phyloP scores from a whole-genome alignment of 2,888 invertebrate species.

The Pantelozetes paolii region DNA sequence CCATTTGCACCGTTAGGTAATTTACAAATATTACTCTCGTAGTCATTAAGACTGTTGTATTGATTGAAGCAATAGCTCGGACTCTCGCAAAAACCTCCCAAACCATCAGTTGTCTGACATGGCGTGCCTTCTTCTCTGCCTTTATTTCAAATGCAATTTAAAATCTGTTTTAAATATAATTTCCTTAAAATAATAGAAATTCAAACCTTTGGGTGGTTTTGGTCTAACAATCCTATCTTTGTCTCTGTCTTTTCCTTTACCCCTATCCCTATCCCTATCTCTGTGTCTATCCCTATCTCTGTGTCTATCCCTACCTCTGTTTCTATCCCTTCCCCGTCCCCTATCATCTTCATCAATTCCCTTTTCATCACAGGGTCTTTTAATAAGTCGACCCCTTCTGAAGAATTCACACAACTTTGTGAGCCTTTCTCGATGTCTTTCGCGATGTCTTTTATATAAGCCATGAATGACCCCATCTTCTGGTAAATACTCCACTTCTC shows the following conservation, averaged over 20 bases:
- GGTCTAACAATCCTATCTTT: no score
- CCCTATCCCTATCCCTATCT: neutral
- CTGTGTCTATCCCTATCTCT: neutral
- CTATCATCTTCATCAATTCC: neutral
- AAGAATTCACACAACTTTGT: slow-evolving; percentile 31
- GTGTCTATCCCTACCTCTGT: neutral
- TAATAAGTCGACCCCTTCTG: slow-evolving; percentile 32
- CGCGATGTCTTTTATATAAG: slow-evolving; percentile 7
- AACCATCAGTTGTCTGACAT: slow-evolving; percentile 43
- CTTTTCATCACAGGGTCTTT: slow-evolving; percentile 28
- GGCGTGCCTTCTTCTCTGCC: neutral
- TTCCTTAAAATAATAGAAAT: neutral
- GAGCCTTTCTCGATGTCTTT: slow-evolving; percentile 19
- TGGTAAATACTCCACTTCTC: neutral
- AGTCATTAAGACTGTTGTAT: slow-evolving; percentile 35
- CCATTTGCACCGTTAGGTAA: slow-evolving; percentile 15
- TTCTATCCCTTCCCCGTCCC: neutral
- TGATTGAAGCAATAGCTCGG: slow-evolving; percentile 41
- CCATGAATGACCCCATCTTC: neutral
- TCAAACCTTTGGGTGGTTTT: neutral
- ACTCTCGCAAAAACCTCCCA: slow-evolving; percentile 35
- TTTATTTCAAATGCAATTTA: neutral
- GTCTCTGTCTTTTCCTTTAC: neutral
- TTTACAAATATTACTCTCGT: slow-evolving; percentile 36
- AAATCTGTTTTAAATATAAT: neutral